Conservation (phyloP, 2,888 invertebrate species). For the Caenorhabditis sp. region DNA sequence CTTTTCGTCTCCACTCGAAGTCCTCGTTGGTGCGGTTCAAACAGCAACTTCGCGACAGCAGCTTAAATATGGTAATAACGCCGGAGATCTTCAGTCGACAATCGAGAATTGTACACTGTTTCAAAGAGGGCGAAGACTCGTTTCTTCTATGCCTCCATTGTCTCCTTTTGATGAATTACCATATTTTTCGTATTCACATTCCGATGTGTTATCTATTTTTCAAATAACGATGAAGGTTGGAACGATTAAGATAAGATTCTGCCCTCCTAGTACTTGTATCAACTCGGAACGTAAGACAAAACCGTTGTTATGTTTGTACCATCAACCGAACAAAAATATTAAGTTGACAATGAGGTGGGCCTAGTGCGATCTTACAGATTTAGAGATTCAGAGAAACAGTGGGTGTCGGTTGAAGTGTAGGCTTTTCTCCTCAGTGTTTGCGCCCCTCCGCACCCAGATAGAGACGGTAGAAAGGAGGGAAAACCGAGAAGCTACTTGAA, state of each 20-base stretch:
- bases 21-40: neutral
- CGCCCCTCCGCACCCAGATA: slow-evolving; percentile 47
- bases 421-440: slow-evolving; percentile 53
- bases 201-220: too few relatives aligned
- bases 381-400: slow-evolving; percentile 19
- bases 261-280: too few relatives aligned
- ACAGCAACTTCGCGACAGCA: slow-evolving; percentile 3
- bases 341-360: neutral
- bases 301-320: neutral
- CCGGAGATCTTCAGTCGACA: neutral
- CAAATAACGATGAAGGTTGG: too few relatives aligned
- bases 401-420: slow-evolving; percentile 37
- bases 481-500: slow-evolving; percentile 41
- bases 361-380: neutral
- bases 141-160: neutral
- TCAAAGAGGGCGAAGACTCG: neutral
- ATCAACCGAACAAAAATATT: slow-evolving; percentile 10
- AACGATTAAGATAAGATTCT: too few relatives aligned
- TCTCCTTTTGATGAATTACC: neutral
- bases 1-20: slow-evolving; percentile 12
- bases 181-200: neutral
- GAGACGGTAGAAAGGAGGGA: slow-evolving; percentile 42
- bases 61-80: slow-evolving; percentile 37
- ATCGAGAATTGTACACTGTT: slow-evolving; percentile 10
- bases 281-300: too few relatives aligned